phyloP scores from a whole-genome alignment of 2,113 vertebrate species.

The Ailurus styani region DNA sequence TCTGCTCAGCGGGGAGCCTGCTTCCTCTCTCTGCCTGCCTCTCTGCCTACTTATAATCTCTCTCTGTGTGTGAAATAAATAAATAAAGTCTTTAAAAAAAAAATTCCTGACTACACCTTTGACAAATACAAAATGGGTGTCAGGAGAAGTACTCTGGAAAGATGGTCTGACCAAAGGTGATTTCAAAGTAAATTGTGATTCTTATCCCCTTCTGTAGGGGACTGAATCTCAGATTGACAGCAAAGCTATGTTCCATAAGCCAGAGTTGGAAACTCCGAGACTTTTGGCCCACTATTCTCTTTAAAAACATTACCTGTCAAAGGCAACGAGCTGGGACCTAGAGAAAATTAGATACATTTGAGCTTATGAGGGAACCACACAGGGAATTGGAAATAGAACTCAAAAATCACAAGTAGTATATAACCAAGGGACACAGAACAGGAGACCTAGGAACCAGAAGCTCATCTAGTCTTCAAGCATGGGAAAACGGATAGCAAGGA shows the following conservation, averaged over 20 bases:
- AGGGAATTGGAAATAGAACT: background rate
- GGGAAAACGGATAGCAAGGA: background rate
- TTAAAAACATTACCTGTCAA: background rate
- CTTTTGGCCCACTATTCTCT: background rate
- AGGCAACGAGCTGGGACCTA: background rate
- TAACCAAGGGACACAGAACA: background rate
- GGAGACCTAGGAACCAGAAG: background rate
- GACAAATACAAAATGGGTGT: background rate
- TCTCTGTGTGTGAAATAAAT: too few relatives aligned
- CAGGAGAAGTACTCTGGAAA: background rate
- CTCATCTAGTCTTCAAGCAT: background rate
- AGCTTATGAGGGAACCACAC: background rate
- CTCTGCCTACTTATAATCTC: too few relatives aligned
- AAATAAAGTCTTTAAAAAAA: too few relatives aligned
- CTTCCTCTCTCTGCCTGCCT: too few relatives aligned
- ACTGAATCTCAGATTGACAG: background rate
- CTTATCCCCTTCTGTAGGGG: background rate
- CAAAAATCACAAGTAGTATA: background rate
- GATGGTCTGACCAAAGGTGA: background rate
- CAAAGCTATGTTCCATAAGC: background rate
- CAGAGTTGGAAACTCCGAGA: background rate
- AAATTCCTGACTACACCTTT: background rate
- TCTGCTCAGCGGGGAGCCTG: too few relatives aligned
- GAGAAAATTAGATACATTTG: background rate
- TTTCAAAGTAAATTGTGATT: background rate